Evolutionary conservation across 2,797 vertebrate species (phyloP).

Genomic region (Semaprochilodus insignis): DNA sequence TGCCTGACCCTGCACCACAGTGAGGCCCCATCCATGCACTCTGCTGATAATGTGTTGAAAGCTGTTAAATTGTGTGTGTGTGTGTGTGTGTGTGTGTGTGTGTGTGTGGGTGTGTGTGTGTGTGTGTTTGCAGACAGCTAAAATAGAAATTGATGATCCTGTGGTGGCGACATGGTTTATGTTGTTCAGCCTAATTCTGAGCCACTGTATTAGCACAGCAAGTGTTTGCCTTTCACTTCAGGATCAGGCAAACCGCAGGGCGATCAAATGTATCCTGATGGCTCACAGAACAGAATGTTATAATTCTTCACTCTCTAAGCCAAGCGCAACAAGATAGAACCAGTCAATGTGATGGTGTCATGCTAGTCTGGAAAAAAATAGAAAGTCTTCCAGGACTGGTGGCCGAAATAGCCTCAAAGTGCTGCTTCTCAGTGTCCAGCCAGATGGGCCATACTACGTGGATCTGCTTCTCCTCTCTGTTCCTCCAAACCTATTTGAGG

Average conservation of each 20-base stretch:
- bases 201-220: constrained; percentile 3
- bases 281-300: constrained; percentile 13
- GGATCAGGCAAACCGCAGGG: constrained; percentile 6
- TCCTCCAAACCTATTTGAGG: constrained; percentile 46
- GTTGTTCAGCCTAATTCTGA: not conserved
- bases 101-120: no score
- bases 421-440: constrained; percentile 19
- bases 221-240: constrained; percentile 14
- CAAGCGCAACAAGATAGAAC: constrained; percentile 18
- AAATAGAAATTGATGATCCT: constrained; percentile 31
- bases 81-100: constrained; percentile 20
- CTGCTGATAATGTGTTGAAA: constrained; percentile 40
- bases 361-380: not conserved
- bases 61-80: constrained; percentile 7
- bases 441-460: constrained; percentile 10
- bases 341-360: not conserved
- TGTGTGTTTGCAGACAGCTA: constrained; percentile 18
- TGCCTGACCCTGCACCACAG: constrained; percentile 29
- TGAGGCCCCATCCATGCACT: constrained; percentile 10
- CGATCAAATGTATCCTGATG: not conserved
- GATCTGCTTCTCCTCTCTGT: constrained; percentile 15
- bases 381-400: constrained; percentile 2
- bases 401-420: constrained; percentile 35
- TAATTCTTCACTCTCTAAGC: constrained; percentile 3
- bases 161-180: not conserved